phyloP scores from a whole-genome alignment of 35 echinoderm and acorn worm species.

The Chiridota heheva region DNA sequence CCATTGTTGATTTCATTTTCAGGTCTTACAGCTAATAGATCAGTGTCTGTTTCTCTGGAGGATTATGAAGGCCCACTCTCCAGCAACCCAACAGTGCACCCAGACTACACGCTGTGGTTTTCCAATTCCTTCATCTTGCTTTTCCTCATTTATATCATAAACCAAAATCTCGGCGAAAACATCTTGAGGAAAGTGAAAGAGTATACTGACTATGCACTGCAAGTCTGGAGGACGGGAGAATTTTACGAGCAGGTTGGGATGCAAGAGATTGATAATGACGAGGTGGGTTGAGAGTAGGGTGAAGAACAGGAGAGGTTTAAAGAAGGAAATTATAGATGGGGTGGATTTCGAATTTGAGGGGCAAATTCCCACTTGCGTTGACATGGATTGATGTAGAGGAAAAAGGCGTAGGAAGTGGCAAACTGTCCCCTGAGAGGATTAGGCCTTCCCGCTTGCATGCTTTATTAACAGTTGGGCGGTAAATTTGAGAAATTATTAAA shows the following conservation, averaged over 20 bases:
- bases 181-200: conserved; percentile 34
- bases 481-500: too few relatives aligned
- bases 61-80: conserved; percentile 79
- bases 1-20: background rate
- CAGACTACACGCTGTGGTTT: conserved; percentile 85
- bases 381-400: too few relatives aligned
- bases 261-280: conserved; percentile 58
- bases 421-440: too few relatives aligned
- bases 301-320: too few relatives aligned
- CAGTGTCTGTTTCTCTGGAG: conserved; percentile 48
- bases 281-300: conserved; percentile 40
- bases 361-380: too few relatives aligned
- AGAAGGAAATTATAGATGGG: too few relatives aligned
- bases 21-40: conserved; percentile 73
- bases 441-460: too few relatives aligned
- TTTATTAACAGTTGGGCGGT: too few relatives aligned
- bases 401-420: too few relatives aligned
- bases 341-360: too few relatives aligned
- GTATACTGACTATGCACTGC: conserved; percentile 39
- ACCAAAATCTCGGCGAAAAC: conserved; percentile 61
- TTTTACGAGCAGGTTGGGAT: conserved; percentile 90
- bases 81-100: conserved; percentile 34
- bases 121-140: conserved; percentile 62
- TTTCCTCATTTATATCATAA: conserved; percentile 51
- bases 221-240: conserved; percentile 82